phyloP scores from a whole-genome alignment of 2,113 vertebrate genomes.

The Heterotis niloticus region DNA sequence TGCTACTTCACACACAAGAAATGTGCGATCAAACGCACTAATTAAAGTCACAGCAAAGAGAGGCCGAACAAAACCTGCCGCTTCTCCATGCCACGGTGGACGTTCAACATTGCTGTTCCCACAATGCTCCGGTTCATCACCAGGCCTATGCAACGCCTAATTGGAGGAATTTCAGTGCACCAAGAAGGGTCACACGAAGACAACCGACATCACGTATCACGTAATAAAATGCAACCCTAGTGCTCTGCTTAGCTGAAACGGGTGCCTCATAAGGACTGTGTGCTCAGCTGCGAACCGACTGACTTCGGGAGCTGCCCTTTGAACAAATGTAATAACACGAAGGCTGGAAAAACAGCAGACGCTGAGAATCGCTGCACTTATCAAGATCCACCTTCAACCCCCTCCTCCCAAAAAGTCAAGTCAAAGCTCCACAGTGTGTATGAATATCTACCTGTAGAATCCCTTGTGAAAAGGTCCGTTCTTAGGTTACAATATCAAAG shows the following conservation, averaged over 20 bases:
- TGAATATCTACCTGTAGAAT: too few relatives aligned
- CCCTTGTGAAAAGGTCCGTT: too few relatives aligned
- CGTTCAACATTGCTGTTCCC: neutral
- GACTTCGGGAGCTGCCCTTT: neutral
- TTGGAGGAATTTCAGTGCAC: neutral
- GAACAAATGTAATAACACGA: neutral
- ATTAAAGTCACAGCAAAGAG: neutral
- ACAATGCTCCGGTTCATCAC: neutral
- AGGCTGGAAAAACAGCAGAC: too few relatives aligned
- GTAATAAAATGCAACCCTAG: neutral
- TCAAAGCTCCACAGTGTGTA: too few relatives aligned
- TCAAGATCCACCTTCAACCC: too few relatives aligned
- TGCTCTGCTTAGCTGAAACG: neutral
- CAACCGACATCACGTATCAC: neutral
- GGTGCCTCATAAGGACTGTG: neutral
- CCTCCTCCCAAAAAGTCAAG: too few relatives aligned
- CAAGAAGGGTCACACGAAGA: neutral
- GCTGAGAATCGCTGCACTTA: too few relatives aligned
- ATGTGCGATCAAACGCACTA: neutral
- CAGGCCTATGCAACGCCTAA: neutral
- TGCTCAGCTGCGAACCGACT: neutral
- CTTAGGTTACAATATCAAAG: too few relatives aligned
- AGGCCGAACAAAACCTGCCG: neutral
- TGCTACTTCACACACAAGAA: constrained; percentile 12
- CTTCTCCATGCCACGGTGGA: neutral